Evolutionary conservation across 2,888 invertebrate genomes (phyloP).

Genomic region (Tenodera sinensis): DNA sequence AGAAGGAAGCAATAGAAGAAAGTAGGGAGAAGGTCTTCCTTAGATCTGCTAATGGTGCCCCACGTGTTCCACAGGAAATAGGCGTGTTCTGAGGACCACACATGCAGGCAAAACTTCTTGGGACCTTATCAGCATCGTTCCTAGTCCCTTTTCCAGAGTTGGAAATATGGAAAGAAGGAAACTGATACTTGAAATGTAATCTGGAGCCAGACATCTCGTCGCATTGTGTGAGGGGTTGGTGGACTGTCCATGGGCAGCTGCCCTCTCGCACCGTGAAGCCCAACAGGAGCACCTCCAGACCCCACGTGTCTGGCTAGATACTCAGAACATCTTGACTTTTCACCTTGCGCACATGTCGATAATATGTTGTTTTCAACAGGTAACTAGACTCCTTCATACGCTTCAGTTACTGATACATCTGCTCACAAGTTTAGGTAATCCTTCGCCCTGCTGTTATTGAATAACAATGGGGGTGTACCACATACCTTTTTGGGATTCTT

Average conservation of each 20-base stretch:
- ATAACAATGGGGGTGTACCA: no score
- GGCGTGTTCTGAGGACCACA: no score
- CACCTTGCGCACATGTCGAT: background rate
- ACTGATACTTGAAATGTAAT: background rate
- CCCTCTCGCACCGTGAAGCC: background rate
- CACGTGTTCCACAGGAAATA: background rate
- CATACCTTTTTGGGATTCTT: no score
- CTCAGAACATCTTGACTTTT: background rate
- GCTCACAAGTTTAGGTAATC: no score
- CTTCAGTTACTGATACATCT: no score
- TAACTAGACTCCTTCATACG: background rate
- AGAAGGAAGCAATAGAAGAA: no score
- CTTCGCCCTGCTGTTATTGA: no score
- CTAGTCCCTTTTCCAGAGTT: background rate
- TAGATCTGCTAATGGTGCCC: no score
- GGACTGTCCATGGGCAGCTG: background rate
- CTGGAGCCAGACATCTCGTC: background rate
- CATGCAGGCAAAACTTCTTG: background rate
- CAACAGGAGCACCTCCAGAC: background rate
- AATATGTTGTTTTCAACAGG: background rate
- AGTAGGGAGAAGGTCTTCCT: no score
- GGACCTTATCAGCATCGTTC: background rate
- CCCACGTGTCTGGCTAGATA: background rate
- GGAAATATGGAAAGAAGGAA: background rate
- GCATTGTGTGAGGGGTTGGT: background rate